Evolutionary conservation across 2,888 invertebrate species (phyloP).

Genomic region (Nineta flava): DNA sequence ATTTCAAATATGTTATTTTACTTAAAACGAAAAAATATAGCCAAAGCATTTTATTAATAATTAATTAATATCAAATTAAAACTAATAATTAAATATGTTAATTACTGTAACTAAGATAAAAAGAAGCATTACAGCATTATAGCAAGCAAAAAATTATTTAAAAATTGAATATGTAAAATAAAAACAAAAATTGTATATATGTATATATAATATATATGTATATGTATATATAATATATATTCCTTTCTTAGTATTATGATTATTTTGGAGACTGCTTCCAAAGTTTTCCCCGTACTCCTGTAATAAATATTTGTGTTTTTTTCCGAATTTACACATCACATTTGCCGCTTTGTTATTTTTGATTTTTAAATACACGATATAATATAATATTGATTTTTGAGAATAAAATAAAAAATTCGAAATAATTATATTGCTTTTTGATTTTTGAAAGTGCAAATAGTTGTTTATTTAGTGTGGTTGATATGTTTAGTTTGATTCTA

Average conservation of each 20-base stretch:
- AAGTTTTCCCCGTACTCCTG: background rate
- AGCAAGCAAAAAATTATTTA: background rate
- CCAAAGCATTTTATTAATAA: background rate
- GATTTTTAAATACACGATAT: too few relatives aligned
- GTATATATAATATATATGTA: background rate
- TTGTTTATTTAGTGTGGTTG: too few relatives aligned
- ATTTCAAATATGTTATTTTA: background rate
- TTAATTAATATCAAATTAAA: background rate
- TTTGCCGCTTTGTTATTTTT: background rate
- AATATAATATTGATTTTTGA: too few relatives aligned
- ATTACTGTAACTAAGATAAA: background rate
- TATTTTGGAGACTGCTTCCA: background rate
- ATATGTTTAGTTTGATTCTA: too few relatives aligned
- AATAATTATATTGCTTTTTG: too few relatives aligned
- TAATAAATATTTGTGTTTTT: background rate
- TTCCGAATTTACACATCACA: background rate
- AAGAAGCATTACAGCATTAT: background rate
- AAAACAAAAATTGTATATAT: too few relatives aligned
- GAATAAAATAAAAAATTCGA: too few relatives aligned
- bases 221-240: background rate
- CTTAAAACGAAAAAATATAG: background rate
- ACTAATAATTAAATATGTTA: background rate
- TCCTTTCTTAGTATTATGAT: background rate
- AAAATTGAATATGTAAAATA: too few relatives aligned
- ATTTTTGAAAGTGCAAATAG: too few relatives aligned